Percentiles rank a stretch among this genome's conserved stretches.
Evolutionary conservation across 1,140 invertebrate genomes (phyloP).

Genomic region (Psix sp.): DNA sequence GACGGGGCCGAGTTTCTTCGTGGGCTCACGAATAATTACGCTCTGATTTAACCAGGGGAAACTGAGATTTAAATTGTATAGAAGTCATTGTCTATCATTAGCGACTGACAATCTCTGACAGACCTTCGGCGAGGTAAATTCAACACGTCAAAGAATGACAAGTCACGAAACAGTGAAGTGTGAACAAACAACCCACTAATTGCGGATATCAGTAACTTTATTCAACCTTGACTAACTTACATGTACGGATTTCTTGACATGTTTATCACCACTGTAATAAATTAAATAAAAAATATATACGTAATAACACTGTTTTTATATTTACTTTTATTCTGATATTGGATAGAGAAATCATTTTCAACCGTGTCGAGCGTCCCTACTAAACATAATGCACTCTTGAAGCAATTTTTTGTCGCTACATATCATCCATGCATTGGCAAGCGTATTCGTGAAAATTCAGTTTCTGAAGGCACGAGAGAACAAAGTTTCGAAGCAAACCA

Average conservation of each 20-base stretch:
- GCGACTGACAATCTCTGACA: background rate
- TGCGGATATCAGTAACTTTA: constrained; percentile 3
- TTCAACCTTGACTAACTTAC: too few relatives aligned
- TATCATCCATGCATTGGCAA: constrained; percentile 22
- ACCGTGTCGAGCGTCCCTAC: background rate
- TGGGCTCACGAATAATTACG: constrained; percentile 52
- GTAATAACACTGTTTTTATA: too few relatives aligned
- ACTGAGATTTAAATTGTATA: constrained; percentile 25
- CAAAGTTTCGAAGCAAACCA: constrained; percentile 16
- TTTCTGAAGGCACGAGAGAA: constrained; percentile 13
- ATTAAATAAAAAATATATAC: too few relatives aligned
- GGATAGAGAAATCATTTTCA: too few relatives aligned
- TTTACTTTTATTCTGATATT: too few relatives aligned
- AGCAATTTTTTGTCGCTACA: constrained; percentile 24
- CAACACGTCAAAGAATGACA: constrained; percentile 17
- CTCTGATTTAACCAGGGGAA: constrained; percentile 41
- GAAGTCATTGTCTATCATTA: constrained; percentile 24
- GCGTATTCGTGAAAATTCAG: constrained; percentile 27
- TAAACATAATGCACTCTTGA: constrained; percentile 21
- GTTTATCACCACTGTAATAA: too few relatives aligned
- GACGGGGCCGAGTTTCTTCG: constrained; percentile 41
- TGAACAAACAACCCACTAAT: constrained; percentile 19
- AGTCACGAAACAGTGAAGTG: constrained; percentile 3
- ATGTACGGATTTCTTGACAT: too few relatives aligned
- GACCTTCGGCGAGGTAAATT: background rate